Evolutionary conservation across 2,888 invertebrate genomes (phyloP), one percentile per base, ranked within the genome.

Genomic region (Rhingia campestris): DNA sequence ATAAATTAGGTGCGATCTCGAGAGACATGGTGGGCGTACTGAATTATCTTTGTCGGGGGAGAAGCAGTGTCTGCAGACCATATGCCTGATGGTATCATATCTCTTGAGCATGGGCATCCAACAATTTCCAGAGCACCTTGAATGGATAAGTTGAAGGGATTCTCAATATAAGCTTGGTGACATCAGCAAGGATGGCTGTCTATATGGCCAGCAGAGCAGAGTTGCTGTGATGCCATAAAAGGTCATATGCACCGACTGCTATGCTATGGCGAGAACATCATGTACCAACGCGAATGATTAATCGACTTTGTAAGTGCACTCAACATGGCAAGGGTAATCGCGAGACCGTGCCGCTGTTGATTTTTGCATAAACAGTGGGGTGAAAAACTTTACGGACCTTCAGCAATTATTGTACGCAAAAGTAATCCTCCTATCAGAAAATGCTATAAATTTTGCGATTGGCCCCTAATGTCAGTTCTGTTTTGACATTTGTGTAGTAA

Each of bases 1-100:
- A 84, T 84, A 84, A 84, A 84, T 84, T 84, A 74, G 70, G 74
- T 75, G 70, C 80, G 70, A 74, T 79, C 59, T 74, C 47, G 47
- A 37, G 69, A 53, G 74, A 75, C 59, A 43, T 69, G 10, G 79
- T 82, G 59, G 82, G 82, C 67, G 82, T 82, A 51, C 59, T 54
- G 47, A 70, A 22, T 59, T 70, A 58, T 70, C 64, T 70, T 2
- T 22, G 22, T 58, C 51, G 32, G 37, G 51, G 43, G 61, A 66
- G 45, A 58, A 53, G 49, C 37, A 41, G 47, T 49, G 84, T 75
- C 80, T 70, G 66, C 47, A 43, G 63, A 70, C 33, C 80, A 80
- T 59, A 80, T 84, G 84, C 32, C 30, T 30, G 6, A 43, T 30
- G 43, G 41, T 70, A 72, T 76, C 70, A 72, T 47, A 74, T 61